These are phyloP conservation scores for Tor tambroides DNA, from an alignment of 2,113 vertebrate species.

Conservation along the genomic window DNA sequence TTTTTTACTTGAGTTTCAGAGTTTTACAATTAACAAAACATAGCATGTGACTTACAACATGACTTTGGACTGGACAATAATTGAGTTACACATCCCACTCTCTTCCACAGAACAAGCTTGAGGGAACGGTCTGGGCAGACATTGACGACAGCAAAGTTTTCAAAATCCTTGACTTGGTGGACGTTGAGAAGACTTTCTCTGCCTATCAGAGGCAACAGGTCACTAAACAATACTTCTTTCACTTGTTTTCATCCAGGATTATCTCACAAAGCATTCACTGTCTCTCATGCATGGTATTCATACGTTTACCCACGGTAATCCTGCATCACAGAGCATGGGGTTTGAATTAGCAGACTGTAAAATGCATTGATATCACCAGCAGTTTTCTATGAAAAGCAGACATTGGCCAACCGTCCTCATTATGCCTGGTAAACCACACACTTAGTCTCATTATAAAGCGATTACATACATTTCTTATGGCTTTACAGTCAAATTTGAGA, in stretches of 20 bases:
- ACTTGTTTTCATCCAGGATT: background rate
- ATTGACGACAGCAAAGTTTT: constrained; percentile 92
- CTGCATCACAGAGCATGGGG: constrained; percentile 39
- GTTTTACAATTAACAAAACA: background rate
- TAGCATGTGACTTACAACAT: background rate
- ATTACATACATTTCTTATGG: constrained; percentile 6
- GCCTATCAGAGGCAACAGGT: constrained; percentile 99
- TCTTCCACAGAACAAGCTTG: constrained; percentile 87
- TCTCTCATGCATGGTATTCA: constrained; percentile 47
- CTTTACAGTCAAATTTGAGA: constrained; percentile 26
- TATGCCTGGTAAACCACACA: constrained; percentile 24
- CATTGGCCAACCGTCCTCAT: constrained; percentile 15
- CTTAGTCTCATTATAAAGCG: constrained; percentile 4
- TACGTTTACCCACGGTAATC: constrained; percentile 21
- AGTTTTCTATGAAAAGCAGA: constrained; percentile 39
- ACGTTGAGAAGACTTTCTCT: constrained; percentile 96
- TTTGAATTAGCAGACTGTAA: constrained; percentile 46
- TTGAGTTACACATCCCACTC: background rate
- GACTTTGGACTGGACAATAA: background rate
- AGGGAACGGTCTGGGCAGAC: constrained; percentile 91
- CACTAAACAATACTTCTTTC: background rate
- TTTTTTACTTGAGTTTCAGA: background rate
- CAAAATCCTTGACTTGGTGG: constrained; percentile 92
- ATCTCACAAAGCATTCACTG: constrained; percentile 34
- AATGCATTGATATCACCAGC: constrained; percentile 44